These are phyloP conservation scores for Uloborus plumipes DNA, from an alignment of 2,888 invertebrate genomes.

Conservation along the genomic window DNA sequence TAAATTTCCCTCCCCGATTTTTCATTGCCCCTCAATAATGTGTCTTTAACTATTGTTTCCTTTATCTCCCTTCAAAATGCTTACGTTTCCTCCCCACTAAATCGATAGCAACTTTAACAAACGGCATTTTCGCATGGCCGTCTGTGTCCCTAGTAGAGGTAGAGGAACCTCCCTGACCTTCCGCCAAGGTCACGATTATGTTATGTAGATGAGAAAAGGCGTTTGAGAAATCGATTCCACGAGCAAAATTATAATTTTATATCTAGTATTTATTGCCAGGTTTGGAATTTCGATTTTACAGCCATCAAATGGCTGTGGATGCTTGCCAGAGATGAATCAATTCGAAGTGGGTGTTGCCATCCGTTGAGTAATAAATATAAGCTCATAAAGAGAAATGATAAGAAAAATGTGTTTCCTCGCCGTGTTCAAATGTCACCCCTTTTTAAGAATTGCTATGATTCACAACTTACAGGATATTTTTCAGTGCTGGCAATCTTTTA, in stretches of 20 bases:
- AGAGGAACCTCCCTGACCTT: constrained; percentile 30
- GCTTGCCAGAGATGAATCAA: constrained; percentile 22
- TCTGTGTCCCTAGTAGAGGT: constrained; percentile 24
- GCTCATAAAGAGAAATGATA: too few species aligned
- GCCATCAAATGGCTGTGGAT: constrained; percentile 24
- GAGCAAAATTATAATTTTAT: constrained; percentile 17
- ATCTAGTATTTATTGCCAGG: constrained; percentile 25
- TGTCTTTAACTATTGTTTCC: constrained; percentile 8
- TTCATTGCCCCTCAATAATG: too few species aligned
- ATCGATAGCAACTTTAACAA: constrained; percentile 50
- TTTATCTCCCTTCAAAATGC: background rate
- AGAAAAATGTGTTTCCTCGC: too few species aligned
- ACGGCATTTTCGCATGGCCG: constrained; percentile 47
- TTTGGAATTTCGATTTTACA: background rate
- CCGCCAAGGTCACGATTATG: constrained; percentile 43
- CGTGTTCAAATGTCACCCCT: too few species aligned
- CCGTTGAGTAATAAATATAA: too few species aligned
- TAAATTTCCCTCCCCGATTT: too few species aligned
- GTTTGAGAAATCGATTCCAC: constrained; percentile 37
- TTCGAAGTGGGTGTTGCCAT: background rate
- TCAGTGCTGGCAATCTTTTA: too few species aligned
- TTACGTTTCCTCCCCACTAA: constrained; percentile 16
- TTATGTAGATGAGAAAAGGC: constrained; percentile 43
- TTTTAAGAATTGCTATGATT: too few species aligned
- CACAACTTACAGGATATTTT: too few species aligned